phyloP scores from a whole-genome alignment of 2,888 invertebrate genomes.

The Megamerina dolium region DNA sequence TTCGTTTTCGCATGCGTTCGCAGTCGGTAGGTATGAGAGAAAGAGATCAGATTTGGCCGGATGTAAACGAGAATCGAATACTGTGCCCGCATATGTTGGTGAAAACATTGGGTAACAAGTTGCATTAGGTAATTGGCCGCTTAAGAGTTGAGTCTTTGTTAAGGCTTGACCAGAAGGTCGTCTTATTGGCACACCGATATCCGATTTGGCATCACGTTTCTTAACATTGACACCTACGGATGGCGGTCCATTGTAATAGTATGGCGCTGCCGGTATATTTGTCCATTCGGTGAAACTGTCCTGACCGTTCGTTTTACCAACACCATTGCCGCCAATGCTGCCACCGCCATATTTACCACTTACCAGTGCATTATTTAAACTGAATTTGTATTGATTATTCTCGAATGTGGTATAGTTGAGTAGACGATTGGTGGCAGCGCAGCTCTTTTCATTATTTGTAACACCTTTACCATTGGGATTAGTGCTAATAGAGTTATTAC shows the following conservation, averaged over 20 bases:
- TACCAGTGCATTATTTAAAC: slow-evolving; percentile 46
- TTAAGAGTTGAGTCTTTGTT: slow-evolving; percentile 42
- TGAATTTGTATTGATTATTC: slow-evolving; percentile 51
- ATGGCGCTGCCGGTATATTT: slow-evolving; percentile 41
- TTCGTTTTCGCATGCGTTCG: slow-evolving; percentile 31
- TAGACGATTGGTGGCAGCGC: slow-evolving; percentile 35
- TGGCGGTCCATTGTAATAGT: slow-evolving; percentile 40
- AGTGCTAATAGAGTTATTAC: slow-evolving; percentile 20
- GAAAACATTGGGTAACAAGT: slow-evolving; percentile 36
- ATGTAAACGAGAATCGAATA: slow-evolving; percentile 33
- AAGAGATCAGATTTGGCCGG: slow-evolving; percentile 48
- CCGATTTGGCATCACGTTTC: slow-evolving; percentile 47
- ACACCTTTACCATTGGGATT: slow-evolving; percentile 10
- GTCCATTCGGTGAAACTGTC: slow-evolving; percentile 44
- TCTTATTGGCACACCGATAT: slow-evolving; percentile 46
- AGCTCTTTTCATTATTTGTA: slow-evolving; percentile 12
- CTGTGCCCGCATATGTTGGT: slow-evolving; percentile 16
- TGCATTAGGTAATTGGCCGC: slow-evolving; percentile 36
- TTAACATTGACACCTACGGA: slow-evolving; percentile 28
- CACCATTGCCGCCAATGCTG: slow-evolving; percentile 13
- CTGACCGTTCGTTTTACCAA: slow-evolving; percentile 16
- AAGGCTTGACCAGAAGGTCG: slow-evolving; percentile 36
- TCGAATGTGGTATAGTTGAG: slow-evolving; percentile 49
- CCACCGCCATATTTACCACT: slow-evolving; percentile 27
- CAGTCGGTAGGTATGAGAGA: slow-evolving; percentile 35